A percentile compares a stretch with the other conserved stretches of the same genome.
Evolutionary conservation across 1,140 invertebrate genomes (phyloP).

Genomic region (Protaetia brevitarsis): DNA sequence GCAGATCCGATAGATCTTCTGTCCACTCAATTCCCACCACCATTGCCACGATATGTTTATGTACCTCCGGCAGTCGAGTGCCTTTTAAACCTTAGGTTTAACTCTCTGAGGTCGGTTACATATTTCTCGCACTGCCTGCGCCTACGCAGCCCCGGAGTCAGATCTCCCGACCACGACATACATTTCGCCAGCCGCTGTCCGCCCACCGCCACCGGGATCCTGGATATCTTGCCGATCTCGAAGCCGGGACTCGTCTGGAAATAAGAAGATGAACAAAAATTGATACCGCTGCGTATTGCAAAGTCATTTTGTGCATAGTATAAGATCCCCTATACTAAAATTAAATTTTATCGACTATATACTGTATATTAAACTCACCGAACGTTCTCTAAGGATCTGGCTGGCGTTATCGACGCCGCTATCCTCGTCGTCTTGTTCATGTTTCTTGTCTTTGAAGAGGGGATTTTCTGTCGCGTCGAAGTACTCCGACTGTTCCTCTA

Average conservation of each 20-base stretch:
- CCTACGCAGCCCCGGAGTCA: constrained; percentile 61
- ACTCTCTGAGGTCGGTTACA: constrained; percentile 63
- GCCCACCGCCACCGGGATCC: constrained; percentile 45
- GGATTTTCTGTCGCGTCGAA: constrained; percentile 48
- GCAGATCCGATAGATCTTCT: too few species aligned
- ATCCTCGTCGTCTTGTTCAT: constrained; percentile 46
- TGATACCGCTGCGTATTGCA: too few species aligned
- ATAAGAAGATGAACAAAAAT: background rate
- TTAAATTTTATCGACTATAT: too few species aligned
- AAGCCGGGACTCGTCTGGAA: constrained; percentile 42
- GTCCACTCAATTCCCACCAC: too few species aligned
- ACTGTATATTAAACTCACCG: constrained; percentile 44
- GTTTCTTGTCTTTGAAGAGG: constrained; percentile 39
- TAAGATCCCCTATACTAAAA: too few species aligned
- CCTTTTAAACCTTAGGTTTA: constrained; percentile 64
- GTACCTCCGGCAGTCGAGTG: constrained; percentile 45
- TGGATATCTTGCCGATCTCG: constrained; percentile 41
- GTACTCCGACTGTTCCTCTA: constrained; percentile 48
- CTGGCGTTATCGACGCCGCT: constrained; percentile 48
- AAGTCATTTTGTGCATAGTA: too few species aligned
- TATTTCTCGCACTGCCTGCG: constrained; percentile 65
- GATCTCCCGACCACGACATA: constrained; percentile 48
- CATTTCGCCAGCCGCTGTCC: constrained; percentile 46
- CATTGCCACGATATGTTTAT: constrained; percentile 3
- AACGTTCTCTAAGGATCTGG: constrained; percentile 45